These are phyloP conservation scores for Hypocryptadius cinnamomeus DNA, from an alignment of 2,113 vertebrate species.

Conservation along the genomic window DNA sequence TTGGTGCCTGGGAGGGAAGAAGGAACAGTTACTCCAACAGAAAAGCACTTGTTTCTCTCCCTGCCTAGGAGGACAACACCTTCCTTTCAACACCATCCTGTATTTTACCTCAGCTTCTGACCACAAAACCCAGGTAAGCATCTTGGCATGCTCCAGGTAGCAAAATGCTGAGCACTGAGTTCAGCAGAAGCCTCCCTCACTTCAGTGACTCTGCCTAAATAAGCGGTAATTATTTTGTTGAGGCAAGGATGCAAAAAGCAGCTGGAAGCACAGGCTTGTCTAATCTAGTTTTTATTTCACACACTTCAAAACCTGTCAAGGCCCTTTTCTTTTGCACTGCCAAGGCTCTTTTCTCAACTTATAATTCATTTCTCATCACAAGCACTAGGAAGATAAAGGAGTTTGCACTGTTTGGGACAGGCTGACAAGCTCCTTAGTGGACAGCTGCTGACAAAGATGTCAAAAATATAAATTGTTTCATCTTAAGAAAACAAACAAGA, in stretches of 20 bases:
- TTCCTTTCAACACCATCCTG: background rate
- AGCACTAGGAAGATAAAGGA: background rate
- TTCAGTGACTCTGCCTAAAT: background rate
- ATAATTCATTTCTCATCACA: background rate
- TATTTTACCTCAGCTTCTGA: background rate
- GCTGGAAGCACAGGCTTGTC: background rate
- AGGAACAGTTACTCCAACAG: background rate
- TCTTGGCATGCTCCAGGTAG: background rate
- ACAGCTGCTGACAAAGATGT: background rate
- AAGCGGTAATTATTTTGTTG: background rate
- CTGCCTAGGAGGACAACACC: background rate
- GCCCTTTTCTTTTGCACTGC: background rate
- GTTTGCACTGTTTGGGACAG: background rate
- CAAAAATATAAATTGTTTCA: conserved; percentile 2
- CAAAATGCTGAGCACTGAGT: background rate
- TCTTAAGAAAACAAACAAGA: background rate
- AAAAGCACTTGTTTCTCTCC: background rate
- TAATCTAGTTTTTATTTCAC: conserved; percentile 19
- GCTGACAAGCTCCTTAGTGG: background rate
- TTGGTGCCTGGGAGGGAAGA: background rate
- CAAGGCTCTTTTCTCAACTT: background rate
- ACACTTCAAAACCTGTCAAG: conserved; percentile 6
- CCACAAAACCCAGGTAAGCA: background rate
- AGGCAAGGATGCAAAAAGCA: background rate
- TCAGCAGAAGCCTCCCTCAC: background rate